Base-by-base conservation (phyloP, 1,140 invertebrate genomes). In the Panagrolaimus sp. region DNA sequence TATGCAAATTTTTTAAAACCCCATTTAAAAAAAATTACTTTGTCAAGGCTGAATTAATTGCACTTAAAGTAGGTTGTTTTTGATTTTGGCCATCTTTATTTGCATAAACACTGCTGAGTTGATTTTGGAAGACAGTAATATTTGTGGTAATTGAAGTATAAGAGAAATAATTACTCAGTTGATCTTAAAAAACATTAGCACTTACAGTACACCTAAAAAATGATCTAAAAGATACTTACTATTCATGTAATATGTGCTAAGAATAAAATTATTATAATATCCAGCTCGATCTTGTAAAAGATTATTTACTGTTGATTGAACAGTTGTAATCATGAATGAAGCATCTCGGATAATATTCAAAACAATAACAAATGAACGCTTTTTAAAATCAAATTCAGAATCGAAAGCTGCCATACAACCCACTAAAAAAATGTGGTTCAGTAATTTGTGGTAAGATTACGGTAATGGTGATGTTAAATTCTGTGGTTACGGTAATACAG, bases 221-320 rank as follows among this genome's bases (percentile, higher is more conserved):
- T 9, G 28, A 55, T 14, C 9, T 24, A 9, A 9, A 17, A 52
- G 24, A 52, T 52, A 12, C 52, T 55, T 55, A 58, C 52, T 21
- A 2, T 3, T 24, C 52, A 58, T 58, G 8, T 26, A 5, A 24
- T 58, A 58, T 26, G 52, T 58, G n/a, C 21, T 58, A 21, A 58
- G 28, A n/a, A 58, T 28, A 58, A 21, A 58, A 28, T 58, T 58
- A 17, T 28, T 58, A 28, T 58, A 58, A 21, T 58, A 28, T 28
- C 21, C 52, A 58, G 52, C 21, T 26, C 28, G 21, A 3, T 58
- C 10, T 10, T 26, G 21, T 28, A 58, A 17, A 12, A 12, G 10
- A 58, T 58, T 28, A 58, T 21, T 28, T 9, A 58, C 21, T 0
- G 21, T 28, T 26, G 21, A 26, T 21, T 58, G 21, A 17, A 58